A percentile compares a stretch with the other conserved stretches of the same genome.
Conservation (phyloP, 2,888 invertebrate genomes). For the Abrostola tripartita region DNA sequence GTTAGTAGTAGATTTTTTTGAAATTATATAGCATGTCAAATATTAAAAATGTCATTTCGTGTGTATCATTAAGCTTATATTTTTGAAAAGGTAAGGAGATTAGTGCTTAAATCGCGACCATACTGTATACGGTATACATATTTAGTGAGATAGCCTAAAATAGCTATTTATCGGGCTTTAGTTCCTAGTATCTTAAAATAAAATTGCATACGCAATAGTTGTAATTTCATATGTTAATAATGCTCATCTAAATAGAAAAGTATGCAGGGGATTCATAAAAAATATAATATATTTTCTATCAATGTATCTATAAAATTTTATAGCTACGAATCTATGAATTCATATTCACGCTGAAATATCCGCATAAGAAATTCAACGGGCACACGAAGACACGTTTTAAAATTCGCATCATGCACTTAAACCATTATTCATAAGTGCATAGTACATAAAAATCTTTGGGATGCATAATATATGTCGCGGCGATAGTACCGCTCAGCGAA, state of each 20-base stretch:
- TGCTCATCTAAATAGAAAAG: not conserved
- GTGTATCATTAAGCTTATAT: too few species aligned
- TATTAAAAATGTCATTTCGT: too few species aligned
- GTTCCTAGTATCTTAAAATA: too few species aligned
- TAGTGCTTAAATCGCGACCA: too few species aligned
- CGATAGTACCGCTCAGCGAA: not conserved
- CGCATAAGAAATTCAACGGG: constrained; percentile 33
- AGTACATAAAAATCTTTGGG: constrained; percentile 53
- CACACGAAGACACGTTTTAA: constrained; percentile 42
- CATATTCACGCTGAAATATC: constrained; percentile 35
- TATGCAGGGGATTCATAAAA: not conserved
- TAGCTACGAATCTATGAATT: constrained; percentile 32
- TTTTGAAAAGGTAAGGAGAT: too few species aligned
- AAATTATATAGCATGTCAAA: too few species aligned
- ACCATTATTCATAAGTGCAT: constrained; percentile 56
- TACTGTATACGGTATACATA: too few species aligned
- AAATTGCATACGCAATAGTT: not conserved
- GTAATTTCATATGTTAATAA: not conserved
- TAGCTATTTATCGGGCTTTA: too few species aligned
- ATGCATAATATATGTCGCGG: constrained; percentile 14
- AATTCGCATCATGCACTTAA: constrained; percentile 56
- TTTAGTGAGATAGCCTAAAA: too few species aligned
- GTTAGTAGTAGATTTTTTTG: too few species aligned
- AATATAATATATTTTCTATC: too few species aligned
- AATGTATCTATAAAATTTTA: constrained; percentile 17